Conservation (phyloP, 2,113 vertebrate genomes). For the Crotophaga sulcirostris region DNA sequence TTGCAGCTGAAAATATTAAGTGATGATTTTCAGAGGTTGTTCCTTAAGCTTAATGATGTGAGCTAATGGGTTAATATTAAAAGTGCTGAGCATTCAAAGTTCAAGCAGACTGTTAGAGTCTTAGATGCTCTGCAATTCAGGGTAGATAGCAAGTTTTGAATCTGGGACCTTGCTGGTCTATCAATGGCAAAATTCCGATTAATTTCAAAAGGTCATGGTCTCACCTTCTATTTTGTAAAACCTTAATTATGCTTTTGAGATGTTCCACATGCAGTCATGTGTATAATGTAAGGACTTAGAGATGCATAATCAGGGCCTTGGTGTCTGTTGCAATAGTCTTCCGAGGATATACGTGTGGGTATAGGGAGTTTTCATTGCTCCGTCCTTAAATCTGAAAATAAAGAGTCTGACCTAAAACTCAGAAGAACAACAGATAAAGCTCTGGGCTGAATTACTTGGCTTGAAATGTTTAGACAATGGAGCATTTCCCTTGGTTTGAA, state of each 20-base stretch:
- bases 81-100: not conserved
- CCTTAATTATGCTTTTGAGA: not conserved
- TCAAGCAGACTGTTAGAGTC: not conserved
- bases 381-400: not conserved
- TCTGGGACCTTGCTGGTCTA: not conserved
- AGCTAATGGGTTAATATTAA: not conserved
- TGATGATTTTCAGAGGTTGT: not conserved
- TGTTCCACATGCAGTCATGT: not conserved
- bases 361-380: not conserved
- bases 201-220: not conserved
- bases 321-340: not conserved
- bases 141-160: not conserved
- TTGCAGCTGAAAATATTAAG: not conserved
- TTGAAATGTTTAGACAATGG: not conserved
- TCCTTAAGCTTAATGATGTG: not conserved
- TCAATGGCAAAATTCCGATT: not conserved
- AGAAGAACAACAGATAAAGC: slow-evolving; percentile 1
- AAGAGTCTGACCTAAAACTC: not conserved
- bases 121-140: not conserved
- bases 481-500: not conserved
- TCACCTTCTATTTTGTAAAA: not conserved
- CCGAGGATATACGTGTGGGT: not conserved
- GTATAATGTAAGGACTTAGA: not conserved
- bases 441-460: not conserved
- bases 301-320: not conserved